phyloP scores from a whole-genome alignment of 2,888 invertebrate genomes.

The Apotomis capreana region DNA sequence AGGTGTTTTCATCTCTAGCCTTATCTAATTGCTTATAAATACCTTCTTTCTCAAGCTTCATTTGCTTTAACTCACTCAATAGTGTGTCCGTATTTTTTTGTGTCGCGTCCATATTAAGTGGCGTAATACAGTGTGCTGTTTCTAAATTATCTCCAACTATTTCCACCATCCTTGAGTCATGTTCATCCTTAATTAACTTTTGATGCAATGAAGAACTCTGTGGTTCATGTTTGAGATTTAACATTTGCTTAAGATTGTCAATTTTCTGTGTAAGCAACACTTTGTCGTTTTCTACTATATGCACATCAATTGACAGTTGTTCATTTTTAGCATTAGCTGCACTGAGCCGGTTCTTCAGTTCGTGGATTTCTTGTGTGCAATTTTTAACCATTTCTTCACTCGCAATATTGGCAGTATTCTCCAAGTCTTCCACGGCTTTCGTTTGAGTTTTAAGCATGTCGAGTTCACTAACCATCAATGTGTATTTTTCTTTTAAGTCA shows the following conservation, averaged over 20 bases:
- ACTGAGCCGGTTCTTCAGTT: slow-evolving; percentile 69
- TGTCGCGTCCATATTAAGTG: slow-evolving; percentile 48
- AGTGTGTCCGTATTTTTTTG: slow-evolving; percentile 43
- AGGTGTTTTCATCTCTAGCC: slow-evolving; percentile 54
- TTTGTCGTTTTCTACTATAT: slow-evolving; percentile 80
- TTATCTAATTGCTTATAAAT: slow-evolving; percentile 50
- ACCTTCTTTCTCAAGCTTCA: slow-evolving; percentile 51
- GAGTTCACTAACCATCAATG: slow-evolving; percentile 74
- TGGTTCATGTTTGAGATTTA: slow-evolving; percentile 57
- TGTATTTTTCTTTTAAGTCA: slow-evolving; percentile 81
- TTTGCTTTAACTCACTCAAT: slow-evolving; percentile 48
- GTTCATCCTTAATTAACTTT: slow-evolving; percentile 8
- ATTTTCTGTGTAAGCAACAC: slow-evolving; percentile 73
- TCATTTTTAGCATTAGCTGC: slow-evolving; percentile 72
- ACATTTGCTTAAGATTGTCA: slow-evolving; percentile 68
- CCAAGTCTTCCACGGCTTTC: slow-evolving; percentile 77
- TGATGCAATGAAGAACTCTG: slow-evolving; percentile 60
- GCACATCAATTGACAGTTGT: slow-evolving; percentile 78
- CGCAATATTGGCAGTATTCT: slow-evolving; percentile 66
- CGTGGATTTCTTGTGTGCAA: slow-evolving; percentile 69
- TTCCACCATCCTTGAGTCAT: slow-evolving; percentile 1
- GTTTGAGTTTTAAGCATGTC: slow-evolving; percentile 72
- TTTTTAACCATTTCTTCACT: slow-evolving; percentile 59
- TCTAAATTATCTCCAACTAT: slow-evolving; percentile 45
- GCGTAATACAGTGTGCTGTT: slow-evolving; percentile 37